Conservation (phyloP, 2,113 vertebrate species). For the Cranoglanis bouderius region DNA sequence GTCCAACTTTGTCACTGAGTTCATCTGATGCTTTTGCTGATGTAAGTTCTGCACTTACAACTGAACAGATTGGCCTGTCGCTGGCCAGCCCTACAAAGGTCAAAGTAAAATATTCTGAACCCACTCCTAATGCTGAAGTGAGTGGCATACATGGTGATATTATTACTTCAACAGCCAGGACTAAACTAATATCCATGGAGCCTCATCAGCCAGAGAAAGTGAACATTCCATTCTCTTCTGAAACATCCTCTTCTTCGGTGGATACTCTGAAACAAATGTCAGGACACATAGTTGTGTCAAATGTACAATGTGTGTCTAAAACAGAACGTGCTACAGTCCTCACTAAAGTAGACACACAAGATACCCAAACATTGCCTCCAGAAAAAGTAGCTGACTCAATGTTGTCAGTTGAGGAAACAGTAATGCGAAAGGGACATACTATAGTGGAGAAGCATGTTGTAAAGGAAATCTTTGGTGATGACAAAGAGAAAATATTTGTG, state of each 20-base stretch:
- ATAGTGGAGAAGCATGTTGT: conserved; percentile 63
- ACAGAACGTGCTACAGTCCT: conserved; percentile 65
- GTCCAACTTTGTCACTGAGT: conserved; percentile 67
- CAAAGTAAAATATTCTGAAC: conserved; percentile 72
- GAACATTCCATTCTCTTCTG: conserved; percentile 67
- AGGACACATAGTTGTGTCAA: conserved; percentile 69
- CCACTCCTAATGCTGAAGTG: conserved; percentile 40
- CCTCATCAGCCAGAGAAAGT: conserved; percentile 72
- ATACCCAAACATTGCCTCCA: conserved; percentile 43
- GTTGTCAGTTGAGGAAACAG: conserved; percentile 56
- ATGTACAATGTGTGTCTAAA: conserved; percentile 67
- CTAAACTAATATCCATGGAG: conserved; percentile 67
- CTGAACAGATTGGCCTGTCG: conserved; percentile 62
- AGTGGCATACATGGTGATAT: conserved; percentile 62
- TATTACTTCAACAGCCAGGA: conserved; percentile 70
- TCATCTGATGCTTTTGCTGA: conserved; percentile 78
- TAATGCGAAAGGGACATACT: conserved; percentile 38
- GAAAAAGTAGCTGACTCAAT: conserved; percentile 47
- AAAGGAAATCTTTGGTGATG: conserved; percentile 62
- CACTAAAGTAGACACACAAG: conserved; percentile 57
- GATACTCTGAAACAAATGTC: conserved; percentile 68
- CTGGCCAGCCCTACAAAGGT: conserved; percentile 71
- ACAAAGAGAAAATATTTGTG: conserved; percentile 66
- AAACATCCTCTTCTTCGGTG: conserved; percentile 68
- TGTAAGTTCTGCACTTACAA: conserved; percentile 71